Conservation (phyloP, 2,113 vertebrate genomes). For the Siniperca knerii region DNA sequence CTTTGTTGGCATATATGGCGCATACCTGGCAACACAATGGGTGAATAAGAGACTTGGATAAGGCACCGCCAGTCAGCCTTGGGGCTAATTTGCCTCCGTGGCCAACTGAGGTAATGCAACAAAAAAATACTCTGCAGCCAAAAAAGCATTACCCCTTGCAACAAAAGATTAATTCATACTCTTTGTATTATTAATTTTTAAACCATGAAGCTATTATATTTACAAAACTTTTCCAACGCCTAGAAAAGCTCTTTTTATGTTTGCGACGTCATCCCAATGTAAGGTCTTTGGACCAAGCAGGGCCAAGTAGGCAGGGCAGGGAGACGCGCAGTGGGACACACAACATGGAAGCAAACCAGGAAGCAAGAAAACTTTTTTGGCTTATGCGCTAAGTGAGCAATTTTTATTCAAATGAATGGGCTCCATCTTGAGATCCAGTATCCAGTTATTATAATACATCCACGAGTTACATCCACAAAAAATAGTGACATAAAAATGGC, state of each 20-base stretch:
- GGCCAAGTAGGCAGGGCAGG: not conserved
- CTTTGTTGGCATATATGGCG: not conserved
- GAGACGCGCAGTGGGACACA: no score
- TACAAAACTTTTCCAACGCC: not conserved
- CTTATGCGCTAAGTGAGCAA: not conserved
- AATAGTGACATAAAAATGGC: not conserved
- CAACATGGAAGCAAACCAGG: no score
- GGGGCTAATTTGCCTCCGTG: not conserved
- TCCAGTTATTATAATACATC: not conserved
- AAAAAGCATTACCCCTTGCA: not conserved
- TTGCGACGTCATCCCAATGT: not conserved
- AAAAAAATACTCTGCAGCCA: not conserved
- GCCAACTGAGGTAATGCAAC: not conserved
- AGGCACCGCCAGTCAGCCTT: not conserved
- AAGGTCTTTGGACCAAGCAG: not conserved
- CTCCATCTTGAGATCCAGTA: not conserved
- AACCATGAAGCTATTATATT: not conserved
- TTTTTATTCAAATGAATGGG: constrained; percentile 1
- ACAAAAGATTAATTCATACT: not conserved
- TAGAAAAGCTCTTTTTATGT: not conserved
- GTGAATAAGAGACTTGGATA: not conserved
- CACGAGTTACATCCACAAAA: not conserved
- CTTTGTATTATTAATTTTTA: not conserved
- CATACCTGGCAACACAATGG: not conserved
- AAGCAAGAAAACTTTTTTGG: no score